Percentiles rank a stretch among this genome's conserved stretches.
Evolutionary conservation across 1,140 invertebrate species (phyloP).

Genomic region (Drosophila saltans): DNA sequence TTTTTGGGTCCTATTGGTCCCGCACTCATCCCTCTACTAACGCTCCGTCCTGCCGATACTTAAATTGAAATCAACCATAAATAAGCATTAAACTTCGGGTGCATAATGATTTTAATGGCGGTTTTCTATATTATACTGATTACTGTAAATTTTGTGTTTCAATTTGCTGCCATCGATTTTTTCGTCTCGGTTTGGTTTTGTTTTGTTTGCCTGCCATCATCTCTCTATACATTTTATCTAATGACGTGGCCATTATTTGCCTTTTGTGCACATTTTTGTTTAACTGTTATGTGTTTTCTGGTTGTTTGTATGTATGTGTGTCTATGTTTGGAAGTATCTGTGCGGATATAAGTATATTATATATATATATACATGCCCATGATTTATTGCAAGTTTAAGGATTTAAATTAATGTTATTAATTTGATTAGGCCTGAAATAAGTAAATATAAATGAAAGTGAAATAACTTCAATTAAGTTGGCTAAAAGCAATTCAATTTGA

Average conservation of each 20-base stretch:
- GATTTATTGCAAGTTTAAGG: conserved; percentile 41
- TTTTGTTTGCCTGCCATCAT: conserved; percentile 36
- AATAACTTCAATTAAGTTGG: background rate
- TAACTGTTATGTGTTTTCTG: conserved; percentile 3
- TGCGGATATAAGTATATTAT: no score
- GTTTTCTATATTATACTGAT: conserved; percentile 42
- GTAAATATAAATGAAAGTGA: background rate
- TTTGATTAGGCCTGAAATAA: conserved; percentile 23
- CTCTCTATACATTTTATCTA: conserved; percentile 48
- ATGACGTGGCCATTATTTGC: conserved; percentile 57
- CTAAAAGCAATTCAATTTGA: background rate
- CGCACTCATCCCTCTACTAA: background rate
- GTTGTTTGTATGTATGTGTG: background rate
- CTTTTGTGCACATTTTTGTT: conserved; percentile 38
- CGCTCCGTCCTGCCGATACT: conserved; percentile 21
- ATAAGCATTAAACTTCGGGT: conserved; percentile 49
- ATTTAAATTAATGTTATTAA: conserved; percentile 57
- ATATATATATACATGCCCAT: conserved; percentile 16
- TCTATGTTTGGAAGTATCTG: no score
- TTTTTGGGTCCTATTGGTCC: conserved; percentile 24
- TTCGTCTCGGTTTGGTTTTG: background rate
- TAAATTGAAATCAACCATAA: conserved; percentile 68
- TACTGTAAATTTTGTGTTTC: conserved; percentile 50
- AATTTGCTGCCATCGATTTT: conserved; percentile 34
- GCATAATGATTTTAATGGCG: conserved; percentile 49